phyloP scores from a whole-genome alignment of 2,888 invertebrate genomes.

The Scaptomyza cyrtandrae region DNA sequence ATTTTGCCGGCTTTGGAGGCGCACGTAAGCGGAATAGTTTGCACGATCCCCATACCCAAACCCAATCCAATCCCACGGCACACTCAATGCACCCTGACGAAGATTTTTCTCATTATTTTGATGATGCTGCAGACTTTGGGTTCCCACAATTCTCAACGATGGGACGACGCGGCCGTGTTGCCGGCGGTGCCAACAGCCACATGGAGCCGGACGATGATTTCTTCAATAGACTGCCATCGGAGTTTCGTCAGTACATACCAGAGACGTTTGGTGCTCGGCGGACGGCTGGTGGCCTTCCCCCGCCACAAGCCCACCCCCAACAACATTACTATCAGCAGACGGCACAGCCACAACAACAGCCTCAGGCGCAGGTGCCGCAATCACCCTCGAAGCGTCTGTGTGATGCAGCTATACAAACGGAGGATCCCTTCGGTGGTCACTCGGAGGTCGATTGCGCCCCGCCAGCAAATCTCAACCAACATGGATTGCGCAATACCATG shows the following conservation, averaged over 20 bases:
- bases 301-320: conserved; percentile 39
- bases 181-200: conserved; percentile 56
- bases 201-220: conserved; percentile 80
- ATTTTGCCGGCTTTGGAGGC: conserved; percentile 82
- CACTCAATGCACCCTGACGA: conserved; percentile 69
- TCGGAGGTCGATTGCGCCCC: conserved; percentile 77
- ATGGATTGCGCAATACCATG: conserved; percentile 91
- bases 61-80: conserved; percentile 50
- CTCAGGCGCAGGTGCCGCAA: conserved; percentile 58
- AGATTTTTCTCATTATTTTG: conserved; percentile 76
- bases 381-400: conserved; percentile 81
- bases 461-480: conserved; percentile 86
- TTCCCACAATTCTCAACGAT: conserved; percentile 83
- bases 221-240: conserved; percentile 83
- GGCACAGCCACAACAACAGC: conserved; percentile 34
- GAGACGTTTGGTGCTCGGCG: conserved; percentile 82
- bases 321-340: conserved; percentile 59
- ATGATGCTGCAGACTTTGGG: conserved; percentile 82
- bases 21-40: conserved; percentile 84
- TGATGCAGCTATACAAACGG: conserved; percentile 85
- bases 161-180: conserved; percentile 77
- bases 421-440: conserved; percentile 71
- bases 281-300: conserved; percentile 28
- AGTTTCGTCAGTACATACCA: conserved; percentile 84
- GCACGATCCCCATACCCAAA: conserved; percentile 72